These are phyloP conservation scores for Tetrapedia diversipes DNA, from an alignment of 2,888 invertebrate species.

Conservation along the genomic window DNA sequence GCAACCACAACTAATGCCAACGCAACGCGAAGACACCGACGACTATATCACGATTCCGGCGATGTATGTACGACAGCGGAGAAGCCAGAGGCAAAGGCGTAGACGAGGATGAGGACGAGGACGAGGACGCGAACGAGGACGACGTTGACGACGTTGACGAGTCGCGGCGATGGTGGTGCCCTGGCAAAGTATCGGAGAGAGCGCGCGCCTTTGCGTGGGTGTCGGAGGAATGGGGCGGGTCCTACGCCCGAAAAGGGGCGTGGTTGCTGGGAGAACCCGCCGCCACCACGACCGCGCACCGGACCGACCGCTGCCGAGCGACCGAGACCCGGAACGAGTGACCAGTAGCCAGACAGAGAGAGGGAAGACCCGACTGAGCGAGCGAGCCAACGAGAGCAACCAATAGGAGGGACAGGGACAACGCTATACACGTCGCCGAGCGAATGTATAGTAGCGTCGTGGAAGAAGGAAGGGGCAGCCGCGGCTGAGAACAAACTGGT, in stretches of 20 bases:
- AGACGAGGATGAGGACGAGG: constrained; percentile 45
- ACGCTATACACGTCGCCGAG: background rate
- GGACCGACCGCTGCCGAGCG: constrained; percentile 29
- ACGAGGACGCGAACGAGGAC: constrained; percentile 45
- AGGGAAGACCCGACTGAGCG: constrained; percentile 13
- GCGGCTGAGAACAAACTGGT: background rate
- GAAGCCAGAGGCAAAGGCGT: constrained; percentile 45
- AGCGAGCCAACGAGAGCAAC: constrained; percentile 9
- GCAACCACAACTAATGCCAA: constrained; percentile 23
- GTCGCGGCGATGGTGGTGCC: constrained; percentile 54
- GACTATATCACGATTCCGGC: too few species aligned
- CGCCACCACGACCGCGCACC: constrained; percentile 40
- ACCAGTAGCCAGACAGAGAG: constrained; percentile 27
- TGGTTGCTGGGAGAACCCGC: constrained; percentile 67
- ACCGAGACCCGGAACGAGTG: constrained; percentile 26
- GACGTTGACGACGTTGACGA: constrained; percentile 28
- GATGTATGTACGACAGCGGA: constrained; percentile 18
- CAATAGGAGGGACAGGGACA: constrained; percentile 6
- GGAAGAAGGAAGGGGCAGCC: constrained; percentile 9
- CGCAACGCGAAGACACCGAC: constrained; percentile 47
- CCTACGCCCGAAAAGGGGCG: constrained; percentile 76
- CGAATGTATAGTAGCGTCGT: background rate
- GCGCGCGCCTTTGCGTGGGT: constrained; percentile 73
- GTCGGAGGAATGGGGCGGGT: constrained; percentile 77
- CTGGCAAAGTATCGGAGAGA: constrained; percentile 59